Base-by-base conservation (phyloP, 2,888 invertebrate species). In the Gonocerus acuteangulatus region DNA sequence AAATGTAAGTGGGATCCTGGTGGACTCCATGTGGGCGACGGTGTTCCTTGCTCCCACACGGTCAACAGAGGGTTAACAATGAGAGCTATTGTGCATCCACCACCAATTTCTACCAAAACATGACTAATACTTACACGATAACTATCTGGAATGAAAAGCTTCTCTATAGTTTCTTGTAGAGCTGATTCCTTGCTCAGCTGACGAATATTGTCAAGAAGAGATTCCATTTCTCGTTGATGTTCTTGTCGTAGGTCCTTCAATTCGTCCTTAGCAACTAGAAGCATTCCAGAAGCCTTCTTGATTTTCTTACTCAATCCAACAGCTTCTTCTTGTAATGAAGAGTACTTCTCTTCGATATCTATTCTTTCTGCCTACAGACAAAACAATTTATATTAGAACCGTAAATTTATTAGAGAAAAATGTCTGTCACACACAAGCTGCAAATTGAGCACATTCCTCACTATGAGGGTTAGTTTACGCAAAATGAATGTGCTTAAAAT, bases 181-280 rank as follows among this genome's bases (percentile, higher is more conserved):
- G 93, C 89, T 45, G 95, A 79, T 75, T 99, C 97, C 60, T 94
- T 78, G 61, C 89, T 87, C 57, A 97, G 80, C 60, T 93, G 88
- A 13, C 96, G 78, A 51, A 96, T 89, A 69, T 90, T 93, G 73
- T 99, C 96, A 68, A 95, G 78, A 16, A 97, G 83, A 1, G 92
- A 92, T 74, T 97, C 97, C 85, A 95, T 94, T 77, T 97, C 96
- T 44, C 95, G 77, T 77, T 96, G 95, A 72, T 96, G 95, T 71
- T 99, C 97, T 65, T 92, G 82, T 72, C 94, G 90, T 69, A 90
- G 84, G 75, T 92, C 91, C 0, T 86, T 85, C 63, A 90, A 75
- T 73, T 92, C 91, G 0, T 87, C 88, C 72, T 89, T 89, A 0
- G 87, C 87, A 1, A 89, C 87, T 79, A 91, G 86, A 45, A 95